These are phyloP conservation scores for Cyaniris semiargus DNA, from an alignment of 2,888 invertebrate species.

Conservation along the genomic window DNA sequence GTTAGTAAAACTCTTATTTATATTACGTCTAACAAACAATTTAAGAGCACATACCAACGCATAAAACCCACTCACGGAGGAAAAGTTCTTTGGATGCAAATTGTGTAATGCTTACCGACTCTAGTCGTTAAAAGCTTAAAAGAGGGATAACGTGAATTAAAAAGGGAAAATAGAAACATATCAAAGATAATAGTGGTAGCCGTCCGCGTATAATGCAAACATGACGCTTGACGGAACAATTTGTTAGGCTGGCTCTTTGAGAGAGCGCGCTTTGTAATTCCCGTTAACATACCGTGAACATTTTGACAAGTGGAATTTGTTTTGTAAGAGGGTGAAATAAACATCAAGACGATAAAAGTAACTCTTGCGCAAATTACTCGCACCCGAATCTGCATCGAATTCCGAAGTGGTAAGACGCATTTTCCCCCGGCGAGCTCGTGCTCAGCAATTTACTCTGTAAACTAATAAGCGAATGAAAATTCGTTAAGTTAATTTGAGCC, in stretches of 20 bases:
- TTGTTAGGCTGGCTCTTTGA: slow-evolving; percentile 74
- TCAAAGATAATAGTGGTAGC: slow-evolving; percentile 53
- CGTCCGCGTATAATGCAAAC: slow-evolving; percentile 64
- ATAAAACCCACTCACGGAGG: background rate
- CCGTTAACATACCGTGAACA: slow-evolving; percentile 69
- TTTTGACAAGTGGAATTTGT: slow-evolving; percentile 76
- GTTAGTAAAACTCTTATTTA: no score
- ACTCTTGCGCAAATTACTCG: slow-evolving; percentile 30
- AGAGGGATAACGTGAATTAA: slow-evolving; percentile 35
- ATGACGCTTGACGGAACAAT: slow-evolving; percentile 66
- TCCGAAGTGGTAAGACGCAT: slow-evolving; percentile 8
- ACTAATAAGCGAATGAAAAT: slow-evolving; percentile 30
- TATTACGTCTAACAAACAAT: background rate
- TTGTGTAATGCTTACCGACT: background rate
- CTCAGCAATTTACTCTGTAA: slow-evolving; percentile 4
- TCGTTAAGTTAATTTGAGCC: slow-evolving; percentile 26
- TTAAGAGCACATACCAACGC: background rate
- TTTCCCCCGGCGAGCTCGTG: background rate
- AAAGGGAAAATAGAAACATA: slow-evolving; percentile 50
- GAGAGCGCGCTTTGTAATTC: slow-evolving; percentile 73
- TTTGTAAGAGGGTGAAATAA: slow-evolving; percentile 53
- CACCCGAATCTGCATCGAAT: slow-evolving; percentile 3
- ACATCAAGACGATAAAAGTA: slow-evolving; percentile 35
- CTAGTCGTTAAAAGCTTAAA: slow-evolving; percentile 28
- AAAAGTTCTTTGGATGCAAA: slow-evolving; percentile 6